A percentile compares a stretch with the other conserved stretches of the same genome.
phyloP scores from a whole-genome alignment of 2,113 vertebrate species.

The Herpailurus yagouaroundi region DNA sequence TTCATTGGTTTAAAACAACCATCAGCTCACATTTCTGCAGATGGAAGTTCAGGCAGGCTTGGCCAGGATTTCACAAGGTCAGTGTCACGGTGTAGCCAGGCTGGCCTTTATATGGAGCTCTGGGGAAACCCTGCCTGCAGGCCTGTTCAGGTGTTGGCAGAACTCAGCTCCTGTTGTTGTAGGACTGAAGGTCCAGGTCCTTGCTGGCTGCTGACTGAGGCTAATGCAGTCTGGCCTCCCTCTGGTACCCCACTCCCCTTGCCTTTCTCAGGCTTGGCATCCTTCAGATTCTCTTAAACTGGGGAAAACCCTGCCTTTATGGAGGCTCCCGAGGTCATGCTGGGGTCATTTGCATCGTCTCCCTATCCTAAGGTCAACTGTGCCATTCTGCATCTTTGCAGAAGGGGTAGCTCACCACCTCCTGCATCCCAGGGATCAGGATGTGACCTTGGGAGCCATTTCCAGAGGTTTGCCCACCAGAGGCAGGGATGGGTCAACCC shows the following conservation, averaged over 20 bases:
- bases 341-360: background rate
- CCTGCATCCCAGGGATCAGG: background rate
- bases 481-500: background rate
- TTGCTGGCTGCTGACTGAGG: background rate
- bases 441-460: background rate
- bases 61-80: background rate
- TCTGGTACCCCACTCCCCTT: background rate
- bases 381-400: rapidly evolving
- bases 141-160: too few species aligned
- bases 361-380: background rate
- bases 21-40: background rate
- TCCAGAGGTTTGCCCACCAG: too few species aligned
- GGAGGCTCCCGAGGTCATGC: too few species aligned
- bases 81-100: too few species aligned
- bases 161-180: too few species aligned
- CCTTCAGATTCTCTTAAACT: background rate
- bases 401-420: too few species aligned
- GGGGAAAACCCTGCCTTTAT: background rate
- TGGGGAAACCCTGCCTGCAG: background rate
- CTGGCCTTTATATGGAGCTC: background rate
- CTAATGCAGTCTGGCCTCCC: too few species aligned
- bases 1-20: too few species aligned
- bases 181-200: background rate
- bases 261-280: background rate
- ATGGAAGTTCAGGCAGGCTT: background rate